These are phyloP conservation scores for Cydia amplana DNA, from an alignment of 1,140 invertebrate genomes.

Conservation along the genomic window DNA sequence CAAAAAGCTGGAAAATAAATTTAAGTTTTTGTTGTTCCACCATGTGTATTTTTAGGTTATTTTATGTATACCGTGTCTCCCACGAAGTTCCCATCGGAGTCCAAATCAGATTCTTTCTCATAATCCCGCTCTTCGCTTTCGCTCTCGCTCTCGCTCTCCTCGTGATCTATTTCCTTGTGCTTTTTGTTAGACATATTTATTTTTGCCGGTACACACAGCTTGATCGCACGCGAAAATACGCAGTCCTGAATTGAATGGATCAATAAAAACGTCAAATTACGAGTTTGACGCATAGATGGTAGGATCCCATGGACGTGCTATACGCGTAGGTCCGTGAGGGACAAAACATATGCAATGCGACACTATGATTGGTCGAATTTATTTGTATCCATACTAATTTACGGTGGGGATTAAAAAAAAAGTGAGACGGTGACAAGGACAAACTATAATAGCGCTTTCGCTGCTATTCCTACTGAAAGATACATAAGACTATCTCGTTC, in stretches of 20 bases:
- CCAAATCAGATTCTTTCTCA: conserved; percentile 68
- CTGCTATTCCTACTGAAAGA: too few species aligned
- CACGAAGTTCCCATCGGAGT: conserved; percentile 68
- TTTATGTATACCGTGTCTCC: conserved; percentile 60
- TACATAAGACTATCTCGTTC: too few species aligned
- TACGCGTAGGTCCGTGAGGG: too few species aligned
- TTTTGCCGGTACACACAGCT: conserved; percentile 30
- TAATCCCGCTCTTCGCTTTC: conserved; percentile 66
- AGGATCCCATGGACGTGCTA: too few species aligned
- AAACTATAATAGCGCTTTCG: too few species aligned
- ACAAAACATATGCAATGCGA: too few species aligned
- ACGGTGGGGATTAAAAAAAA: too few species aligned
- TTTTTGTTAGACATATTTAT: conserved; percentile 69
- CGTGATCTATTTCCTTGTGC: conserved; percentile 60
- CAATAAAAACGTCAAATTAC: neutral
- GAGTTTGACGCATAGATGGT: neutral
- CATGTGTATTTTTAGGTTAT: conserved; percentile 70
- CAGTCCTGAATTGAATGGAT: neutral
- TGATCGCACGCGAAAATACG: conserved; percentile 7
- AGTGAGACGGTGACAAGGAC: too few species aligned
- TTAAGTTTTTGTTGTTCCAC: conserved; percentile 35
- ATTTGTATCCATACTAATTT: too few species aligned
- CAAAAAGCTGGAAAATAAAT: neutral
- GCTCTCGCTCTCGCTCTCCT: conserved; percentile 66
- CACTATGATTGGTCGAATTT: too few species aligned